phyloP scores from a whole-genome alignment of 2,113 vertebrate species.

The Anser brachyrhynchus region DNA sequence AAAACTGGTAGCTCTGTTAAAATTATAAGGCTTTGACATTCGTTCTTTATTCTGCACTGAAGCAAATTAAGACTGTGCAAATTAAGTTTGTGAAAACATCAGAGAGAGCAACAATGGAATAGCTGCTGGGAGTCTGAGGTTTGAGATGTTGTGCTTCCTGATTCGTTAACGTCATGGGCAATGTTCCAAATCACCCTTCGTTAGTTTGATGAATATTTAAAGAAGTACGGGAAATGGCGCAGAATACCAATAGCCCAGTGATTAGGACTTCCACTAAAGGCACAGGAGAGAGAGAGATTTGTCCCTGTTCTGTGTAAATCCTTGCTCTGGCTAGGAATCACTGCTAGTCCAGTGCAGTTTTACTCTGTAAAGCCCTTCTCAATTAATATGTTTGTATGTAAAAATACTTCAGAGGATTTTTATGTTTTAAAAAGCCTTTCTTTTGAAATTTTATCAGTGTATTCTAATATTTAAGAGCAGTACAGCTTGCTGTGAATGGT shows the following conservation, averaged over 20 bases:
- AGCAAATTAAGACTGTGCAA: neutral
- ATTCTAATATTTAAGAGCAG: neutral
- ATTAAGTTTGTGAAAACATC: slow-evolving; percentile 49
- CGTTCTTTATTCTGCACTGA: slow-evolving; percentile 1
- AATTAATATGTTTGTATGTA: neutral
- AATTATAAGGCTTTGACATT: neutral
- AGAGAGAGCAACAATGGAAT: neutral
- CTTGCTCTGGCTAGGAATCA: neutral
- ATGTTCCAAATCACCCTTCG: slow-evolving; percentile 13
- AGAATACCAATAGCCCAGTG: neutral
- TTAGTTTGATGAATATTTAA: slow-evolving; percentile 38
- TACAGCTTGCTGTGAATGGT: neutral
- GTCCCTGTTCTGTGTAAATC: neutral
- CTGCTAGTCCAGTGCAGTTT: neutral
- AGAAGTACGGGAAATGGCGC: neutral
- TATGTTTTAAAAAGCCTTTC: neutral
- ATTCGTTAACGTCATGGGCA: neutral
- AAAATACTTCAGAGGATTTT: neutral
- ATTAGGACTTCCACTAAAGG: neutral
- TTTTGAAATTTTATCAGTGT: neutral
- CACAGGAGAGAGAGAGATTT: neutral
- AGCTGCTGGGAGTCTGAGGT: neutral
- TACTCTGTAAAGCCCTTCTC: neutral
- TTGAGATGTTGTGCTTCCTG: neutral
- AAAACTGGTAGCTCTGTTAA: neutral